Evolutionary conservation across 2,888 invertebrate genomes (phyloP).

Genomic region (Archips crataeganus): DNA sequence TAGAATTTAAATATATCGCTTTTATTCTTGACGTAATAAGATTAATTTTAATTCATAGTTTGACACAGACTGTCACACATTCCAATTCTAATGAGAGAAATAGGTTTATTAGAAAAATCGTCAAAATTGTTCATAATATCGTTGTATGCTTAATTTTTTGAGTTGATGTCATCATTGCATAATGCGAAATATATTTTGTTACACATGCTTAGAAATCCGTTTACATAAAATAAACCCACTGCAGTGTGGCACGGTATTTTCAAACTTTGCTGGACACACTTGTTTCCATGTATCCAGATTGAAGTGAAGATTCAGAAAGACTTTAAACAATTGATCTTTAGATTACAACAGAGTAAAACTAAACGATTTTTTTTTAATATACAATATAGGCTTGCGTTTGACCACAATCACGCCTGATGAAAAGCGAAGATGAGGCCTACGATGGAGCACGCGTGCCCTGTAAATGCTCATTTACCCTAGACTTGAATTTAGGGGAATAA

Average conservation of each 20-base stretch:
- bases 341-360: not conserved
- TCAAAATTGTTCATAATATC: conserved; percentile 24
- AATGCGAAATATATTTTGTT: not conserved
- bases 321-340: not conserved
- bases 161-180: not conserved
- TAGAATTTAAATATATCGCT: conserved; percentile 68
- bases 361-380: too few species aligned
- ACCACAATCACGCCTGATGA: too few species aligned
- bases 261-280: too few species aligned
- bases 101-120: conserved; percentile 17
- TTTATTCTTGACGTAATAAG: conserved; percentile 64
- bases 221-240: not conserved
- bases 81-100: conserved; percentile 29
- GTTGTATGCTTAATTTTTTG: conserved; percentile 26
- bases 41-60: conserved; percentile 43
- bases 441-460: too few species aligned
- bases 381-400: too few species aligned
- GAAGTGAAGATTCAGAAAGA: conserved; percentile 1
- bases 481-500: too few species aligned
- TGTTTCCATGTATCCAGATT: too few species aligned
- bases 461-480: too few species aligned
- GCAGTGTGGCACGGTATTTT: too few species aligned
- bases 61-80: conserved; percentile 27
- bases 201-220: not conserved
- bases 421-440: too few species aligned